Evolutionary conservation across 2,113 vertebrate genomes (phyloP).

Genomic region (Camelus dromedarius): DNA sequence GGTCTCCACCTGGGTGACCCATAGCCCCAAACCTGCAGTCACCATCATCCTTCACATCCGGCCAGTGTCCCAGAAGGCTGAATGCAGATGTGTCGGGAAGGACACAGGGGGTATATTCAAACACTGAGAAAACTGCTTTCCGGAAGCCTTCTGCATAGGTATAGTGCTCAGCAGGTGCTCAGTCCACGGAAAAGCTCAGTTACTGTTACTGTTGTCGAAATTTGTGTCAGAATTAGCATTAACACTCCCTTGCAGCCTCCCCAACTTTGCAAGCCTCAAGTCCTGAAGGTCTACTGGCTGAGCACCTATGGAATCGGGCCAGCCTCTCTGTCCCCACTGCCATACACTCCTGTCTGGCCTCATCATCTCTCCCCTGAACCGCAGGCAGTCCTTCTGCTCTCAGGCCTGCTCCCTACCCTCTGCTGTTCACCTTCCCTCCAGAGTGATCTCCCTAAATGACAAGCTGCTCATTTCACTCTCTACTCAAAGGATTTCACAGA

Average conservation of each 20-base stretch:
- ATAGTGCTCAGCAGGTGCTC: neutral
- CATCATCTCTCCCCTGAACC: neutral
- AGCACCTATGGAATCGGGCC: fast-evolving
- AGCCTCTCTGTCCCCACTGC: neutral
- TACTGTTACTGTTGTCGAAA: neutral
- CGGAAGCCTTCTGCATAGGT: neutral
- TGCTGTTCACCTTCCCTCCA: neutral
- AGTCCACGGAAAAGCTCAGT: neutral
- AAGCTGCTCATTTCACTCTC: neutral
- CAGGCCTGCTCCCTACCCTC: neutral
- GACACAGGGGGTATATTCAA: neutral
- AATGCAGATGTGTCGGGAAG: neutral
- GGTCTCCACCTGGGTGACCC: neutral
- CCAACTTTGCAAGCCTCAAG: neutral
- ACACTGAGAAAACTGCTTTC: neutral
- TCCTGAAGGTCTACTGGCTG: neutral
- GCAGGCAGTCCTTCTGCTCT: neutral
- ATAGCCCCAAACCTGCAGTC: neutral
- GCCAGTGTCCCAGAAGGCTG: neutral
- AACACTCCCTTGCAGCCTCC: neutral
- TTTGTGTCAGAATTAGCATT: neutral
- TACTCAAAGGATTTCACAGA: neutral
- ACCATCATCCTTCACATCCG: neutral
- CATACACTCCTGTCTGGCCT: neutral
- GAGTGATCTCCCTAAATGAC: neutral